phyloP scores from a whole-genome alignment of 2,797 vertebrate species.

The Poeciliopsis gracilis region DNA sequence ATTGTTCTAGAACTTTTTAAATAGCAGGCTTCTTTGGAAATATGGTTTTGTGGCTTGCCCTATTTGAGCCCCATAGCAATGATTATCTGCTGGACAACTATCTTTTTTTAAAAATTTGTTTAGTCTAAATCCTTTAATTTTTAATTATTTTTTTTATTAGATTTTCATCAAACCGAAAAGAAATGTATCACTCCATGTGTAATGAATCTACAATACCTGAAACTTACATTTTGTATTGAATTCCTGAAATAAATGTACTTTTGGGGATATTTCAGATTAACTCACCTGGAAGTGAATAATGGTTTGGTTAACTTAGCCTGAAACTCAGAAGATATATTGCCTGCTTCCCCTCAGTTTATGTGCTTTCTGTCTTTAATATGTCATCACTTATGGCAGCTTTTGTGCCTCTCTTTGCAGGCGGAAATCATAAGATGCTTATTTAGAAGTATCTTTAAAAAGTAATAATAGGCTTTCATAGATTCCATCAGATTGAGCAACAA shows the following conservation, averaged over 20 bases:
- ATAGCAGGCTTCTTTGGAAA: neutral
- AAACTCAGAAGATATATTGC: neutral
- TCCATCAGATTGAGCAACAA: constrained; percentile 48
- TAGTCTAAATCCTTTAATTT: neutral
- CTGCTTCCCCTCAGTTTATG: neutral
- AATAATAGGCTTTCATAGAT: constrained; percentile 45
- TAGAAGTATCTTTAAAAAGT: constrained; percentile 19
- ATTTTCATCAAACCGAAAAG: neutral
- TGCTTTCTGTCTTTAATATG: neutral
- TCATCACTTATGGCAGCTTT: constrained; percentile 16
- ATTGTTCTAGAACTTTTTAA: neutral
- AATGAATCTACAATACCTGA: neutral
- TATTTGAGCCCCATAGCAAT: neutral
- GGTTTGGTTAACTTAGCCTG: neutral
- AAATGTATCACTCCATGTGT: neutral
- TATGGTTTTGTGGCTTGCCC: neutral
- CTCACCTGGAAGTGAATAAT: neutral
- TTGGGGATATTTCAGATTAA: neutral
- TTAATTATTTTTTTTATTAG: no score
- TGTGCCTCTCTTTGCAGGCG: neutral
- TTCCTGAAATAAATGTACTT: neutral
- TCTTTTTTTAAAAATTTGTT: neutral
- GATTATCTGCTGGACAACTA: neutral
- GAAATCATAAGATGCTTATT: constrained; percentile 28
- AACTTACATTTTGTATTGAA: neutral